Evolutionary conservation across 2,888 invertebrate genomes (phyloP).

Genomic region (Erebia epiphron): DNA sequence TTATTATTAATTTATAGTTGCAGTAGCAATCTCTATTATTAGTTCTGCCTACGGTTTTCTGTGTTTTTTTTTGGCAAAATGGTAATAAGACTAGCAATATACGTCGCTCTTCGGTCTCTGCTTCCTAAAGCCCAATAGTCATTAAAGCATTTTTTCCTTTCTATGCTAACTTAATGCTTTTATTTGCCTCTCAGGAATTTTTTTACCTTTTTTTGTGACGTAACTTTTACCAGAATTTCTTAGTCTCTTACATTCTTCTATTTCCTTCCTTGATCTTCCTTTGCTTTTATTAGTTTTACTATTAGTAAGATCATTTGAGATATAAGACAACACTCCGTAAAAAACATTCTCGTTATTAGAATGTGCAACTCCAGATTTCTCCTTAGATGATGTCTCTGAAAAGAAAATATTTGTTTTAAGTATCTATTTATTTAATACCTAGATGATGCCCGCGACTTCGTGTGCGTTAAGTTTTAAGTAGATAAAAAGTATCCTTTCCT

Average conservation of each 20-base stretch:
- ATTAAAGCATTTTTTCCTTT: not conserved
- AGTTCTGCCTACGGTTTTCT: not conserved
- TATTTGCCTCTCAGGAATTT: not conserved
- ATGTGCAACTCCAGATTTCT: too few relatives aligned
- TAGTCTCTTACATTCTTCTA: constrained; percentile 1
- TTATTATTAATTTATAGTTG: constrained; percentile 7
- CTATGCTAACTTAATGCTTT: not conserved
- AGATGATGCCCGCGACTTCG: too few relatives aligned
- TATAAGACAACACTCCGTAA: too few relatives aligned
- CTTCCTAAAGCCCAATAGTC: constrained; percentile 3
- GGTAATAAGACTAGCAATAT: not conserved
- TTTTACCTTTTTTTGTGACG: constrained; percentile 14
- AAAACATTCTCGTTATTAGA: too few relatives aligned
- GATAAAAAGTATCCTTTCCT: too few relatives aligned
- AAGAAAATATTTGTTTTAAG: too few relatives aligned
- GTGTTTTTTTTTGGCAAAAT: not conserved
- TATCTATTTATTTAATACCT: too few relatives aligned
- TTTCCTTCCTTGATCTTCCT: constrained; percentile 1
- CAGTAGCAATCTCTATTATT: not conserved
- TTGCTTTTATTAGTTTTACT: constrained; percentile 6
- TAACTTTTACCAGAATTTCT: constrained; percentile 20
- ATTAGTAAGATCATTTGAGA: not conserved
- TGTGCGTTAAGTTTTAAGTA: too few relatives aligned
- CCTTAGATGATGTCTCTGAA: too few relatives aligned
- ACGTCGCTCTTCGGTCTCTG: not conserved